phyloP scores from a whole-genome alignment of 1,140 invertebrate genomes.

The Lucilia sericata region DNA sequence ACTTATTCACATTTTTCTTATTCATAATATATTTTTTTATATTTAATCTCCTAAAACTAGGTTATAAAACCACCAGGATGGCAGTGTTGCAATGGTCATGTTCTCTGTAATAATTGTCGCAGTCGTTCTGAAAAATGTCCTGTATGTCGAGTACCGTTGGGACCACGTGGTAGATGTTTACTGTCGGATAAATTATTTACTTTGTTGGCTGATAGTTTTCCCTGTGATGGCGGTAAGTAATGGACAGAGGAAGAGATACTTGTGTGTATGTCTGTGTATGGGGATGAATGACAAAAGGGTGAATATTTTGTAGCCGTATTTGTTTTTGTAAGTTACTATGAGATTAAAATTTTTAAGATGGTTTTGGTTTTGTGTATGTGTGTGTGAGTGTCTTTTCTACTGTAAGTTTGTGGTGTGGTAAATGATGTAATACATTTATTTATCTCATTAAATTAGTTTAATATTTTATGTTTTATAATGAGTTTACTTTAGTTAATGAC shows the following conservation, averaged over 20 bases:
- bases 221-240: constrained; percentile 65
- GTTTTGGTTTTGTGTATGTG: background rate
- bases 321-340: background rate
- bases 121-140: constrained; percentile 67
- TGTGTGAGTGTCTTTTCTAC: background rate
- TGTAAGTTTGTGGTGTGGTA: background rate
- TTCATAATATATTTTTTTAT: constrained; percentile 31
- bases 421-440: background rate
- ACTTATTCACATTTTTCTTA: background rate
- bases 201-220: constrained; percentile 67
- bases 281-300: no score
- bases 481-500: constrained; percentile 12
- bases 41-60: constrained; percentile 50
- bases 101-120: constrained; percentile 68
- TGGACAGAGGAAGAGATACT: background rate
- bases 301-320: background rate
- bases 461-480: constrained; percentile 8
- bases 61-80: constrained; percentile 68
- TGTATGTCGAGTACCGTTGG: constrained; percentile 66
- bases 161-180: constrained; percentile 67
- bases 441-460: constrained; percentile 11
- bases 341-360: background rate
- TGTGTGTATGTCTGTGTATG: no score
- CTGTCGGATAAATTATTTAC: constrained; percentile 69
- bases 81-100: constrained; percentile 69